These are phyloP conservation scores for Formica selysi DNA, from an alignment of 1,140 invertebrate genomes.

Conservation along the genomic window DNA sequence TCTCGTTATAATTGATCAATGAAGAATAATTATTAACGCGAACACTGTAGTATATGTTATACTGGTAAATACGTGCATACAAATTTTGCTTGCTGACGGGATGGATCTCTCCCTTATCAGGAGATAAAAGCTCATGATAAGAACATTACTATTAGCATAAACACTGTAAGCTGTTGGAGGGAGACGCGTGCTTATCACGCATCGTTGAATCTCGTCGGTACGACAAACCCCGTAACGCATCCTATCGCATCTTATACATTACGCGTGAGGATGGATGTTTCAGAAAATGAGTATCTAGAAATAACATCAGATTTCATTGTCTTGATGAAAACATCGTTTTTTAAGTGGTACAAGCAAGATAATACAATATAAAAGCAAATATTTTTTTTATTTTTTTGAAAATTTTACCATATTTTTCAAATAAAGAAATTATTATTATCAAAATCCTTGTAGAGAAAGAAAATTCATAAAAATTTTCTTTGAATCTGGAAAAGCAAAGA, in stretches of 20 bases:
- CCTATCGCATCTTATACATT: neutral
- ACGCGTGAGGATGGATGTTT: neutral
- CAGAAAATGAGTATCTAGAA: conserved; percentile 2
- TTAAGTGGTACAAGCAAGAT: neutral
- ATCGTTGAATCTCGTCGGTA: conserved; percentile 19
- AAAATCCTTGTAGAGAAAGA: neutral
- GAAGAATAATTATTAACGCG: neutral
- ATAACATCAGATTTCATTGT: conserved; percentile 29
- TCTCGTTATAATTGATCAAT: neutral
- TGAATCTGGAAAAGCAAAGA: neutral
- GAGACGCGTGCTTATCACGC: conserved; percentile 41
- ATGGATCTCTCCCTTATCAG: conserved; percentile 11
- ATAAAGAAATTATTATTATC: neutral
- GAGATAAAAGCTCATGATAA: conserved; percentile 17
- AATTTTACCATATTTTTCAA: neutral
- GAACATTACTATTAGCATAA: conserved; percentile 33
- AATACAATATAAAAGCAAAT: neutral
- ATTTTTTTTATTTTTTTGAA: neutral
- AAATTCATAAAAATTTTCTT: neutral
- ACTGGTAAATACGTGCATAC: neutral
- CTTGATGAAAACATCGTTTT: conserved; percentile 3
- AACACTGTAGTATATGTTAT: neutral
- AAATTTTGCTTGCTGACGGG: conserved; percentile 6
- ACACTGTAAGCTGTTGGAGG: conserved; percentile 27
- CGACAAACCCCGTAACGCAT: neutral